Evolutionary conservation across 2,888 invertebrate species (phyloP), one percentile per base, ranked within the genome.

Genomic region (Drymonia ruficornis): DNA sequence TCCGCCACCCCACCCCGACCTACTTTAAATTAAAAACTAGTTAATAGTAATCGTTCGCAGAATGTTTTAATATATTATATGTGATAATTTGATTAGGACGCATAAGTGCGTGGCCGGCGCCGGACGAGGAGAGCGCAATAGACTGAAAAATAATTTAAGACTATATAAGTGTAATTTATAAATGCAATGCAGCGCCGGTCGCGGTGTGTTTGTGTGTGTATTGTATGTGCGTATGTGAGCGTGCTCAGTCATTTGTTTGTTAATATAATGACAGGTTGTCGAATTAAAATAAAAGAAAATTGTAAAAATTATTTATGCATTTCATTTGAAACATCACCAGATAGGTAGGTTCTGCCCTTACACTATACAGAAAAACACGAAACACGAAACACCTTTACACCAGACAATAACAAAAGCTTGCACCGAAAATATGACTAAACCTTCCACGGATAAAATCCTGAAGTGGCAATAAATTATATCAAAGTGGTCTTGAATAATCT

Each of bases 221-320:
- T 84, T 84, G 89, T 89, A 87, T 91, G 93, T 93, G 87, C 92
- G 93, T 93, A 91, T 95, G 95, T 95, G 95, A 87, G 92, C 89
- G 91, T 91, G 92, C 91, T 91, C 91, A 92, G 91, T 92, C 92
- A 92, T 91, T 91, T 91, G 91, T 92, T 92, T 92, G 91, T 91
- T 92, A 95, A 94, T 95, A 95, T 95, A 95, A 95, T 94, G 95
- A 95, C 95, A 95, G 95, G 94, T 95, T 95, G 95, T 95, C 95
- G 94, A 95, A 95, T 94, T 95, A 95, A 95, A 93, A 92, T 93
- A 92, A 89, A 91, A 89, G 84, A 89, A 88, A 87, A 83, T 89
- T 90, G 86, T 89, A 91, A 91, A 91, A 91, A 87, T 86, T 85
- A 84, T 70, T 65, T 67, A 59, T 70, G 78, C 56, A 72, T 89